Evolutionary conservation across 2,113 vertebrate genomes (phyloP).

Genomic region (Nycticryphes semicollaris): DNA sequence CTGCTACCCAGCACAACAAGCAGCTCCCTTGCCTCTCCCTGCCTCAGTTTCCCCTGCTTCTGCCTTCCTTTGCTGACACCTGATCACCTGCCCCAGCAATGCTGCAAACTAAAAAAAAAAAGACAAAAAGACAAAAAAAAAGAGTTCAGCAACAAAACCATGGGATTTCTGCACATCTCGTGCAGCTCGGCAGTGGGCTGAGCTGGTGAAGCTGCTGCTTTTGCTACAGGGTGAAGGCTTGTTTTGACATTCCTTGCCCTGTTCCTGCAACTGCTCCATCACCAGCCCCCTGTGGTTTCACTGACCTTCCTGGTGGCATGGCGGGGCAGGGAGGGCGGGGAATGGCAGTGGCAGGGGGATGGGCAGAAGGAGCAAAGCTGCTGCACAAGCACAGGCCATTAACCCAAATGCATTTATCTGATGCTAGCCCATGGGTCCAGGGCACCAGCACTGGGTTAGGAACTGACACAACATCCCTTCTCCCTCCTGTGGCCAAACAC

Average conservation of each 20-base stretch:
- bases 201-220: background rate
- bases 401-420: background rate
- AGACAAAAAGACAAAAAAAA: too few species aligned
- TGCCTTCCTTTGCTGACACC: background rate
- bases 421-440: background rate
- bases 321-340: too few species aligned
- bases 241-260: background rate
- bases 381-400: rapidly evolving
- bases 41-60: background rate
- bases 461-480: rapidly evolving
- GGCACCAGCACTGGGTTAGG: background rate
- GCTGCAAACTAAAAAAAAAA: too few species aligned
- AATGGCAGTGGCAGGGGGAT: background rate
- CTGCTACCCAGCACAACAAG: background rate
- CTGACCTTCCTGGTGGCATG: background rate
- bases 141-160: background rate
- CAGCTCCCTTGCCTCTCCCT: background rate
- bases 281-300: background rate
- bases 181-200: background rate
- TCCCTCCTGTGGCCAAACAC: background rate
- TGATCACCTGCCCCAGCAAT: background rate
- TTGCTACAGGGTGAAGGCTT: background rate
- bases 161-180: background rate
- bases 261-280: background rate
- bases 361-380: rapidly evolving